phyloP scores from a whole-genome alignment of 1,140 invertebrate genomes.

The Muscidifurax raptorellus region DNA sequence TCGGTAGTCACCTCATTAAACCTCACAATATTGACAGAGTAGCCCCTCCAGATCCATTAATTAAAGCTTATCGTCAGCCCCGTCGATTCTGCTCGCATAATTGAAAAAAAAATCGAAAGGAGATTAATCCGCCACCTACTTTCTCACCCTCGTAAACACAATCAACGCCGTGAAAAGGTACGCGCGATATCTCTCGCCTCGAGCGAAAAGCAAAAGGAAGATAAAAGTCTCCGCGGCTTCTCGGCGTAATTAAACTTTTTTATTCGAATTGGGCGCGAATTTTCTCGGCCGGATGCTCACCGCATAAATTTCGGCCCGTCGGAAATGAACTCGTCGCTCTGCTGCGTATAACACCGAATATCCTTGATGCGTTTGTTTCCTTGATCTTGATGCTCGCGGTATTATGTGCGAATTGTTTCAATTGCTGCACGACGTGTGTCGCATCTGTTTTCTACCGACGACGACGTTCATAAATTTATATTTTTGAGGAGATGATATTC shows the following conservation, averaged over 20 bases:
- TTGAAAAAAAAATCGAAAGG: constrained; percentile 23
- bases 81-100: constrained; percentile 22
- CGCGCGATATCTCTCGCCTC: constrained; percentile 13
- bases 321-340: constrained; percentile 43
- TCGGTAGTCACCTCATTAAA: background rate
- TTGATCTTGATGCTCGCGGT: constrained; percentile 14
- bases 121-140: background rate
- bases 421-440: background rate
- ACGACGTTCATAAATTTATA: background rate
- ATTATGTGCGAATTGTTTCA: background rate
- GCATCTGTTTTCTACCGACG: too few relatives aligned
- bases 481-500: background rate
- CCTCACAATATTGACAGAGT: background rate
- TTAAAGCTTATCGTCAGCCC: constrained; percentile 26
- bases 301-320: constrained; percentile 48
- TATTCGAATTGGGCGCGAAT: background rate
- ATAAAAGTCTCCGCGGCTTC: constrained; percentile 5
- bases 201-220: background rate
- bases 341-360: background rate
- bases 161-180: background rate
- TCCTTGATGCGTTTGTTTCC: constrained; percentile 28
- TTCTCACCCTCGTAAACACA: background rate
- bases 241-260: constrained; percentile 26
- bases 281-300: constrained; percentile 15
- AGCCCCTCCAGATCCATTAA: constrained; percentile 9